Conservation (phyloP, 2,888 invertebrate genomes). For the Cephus sareptanus region DNA sequence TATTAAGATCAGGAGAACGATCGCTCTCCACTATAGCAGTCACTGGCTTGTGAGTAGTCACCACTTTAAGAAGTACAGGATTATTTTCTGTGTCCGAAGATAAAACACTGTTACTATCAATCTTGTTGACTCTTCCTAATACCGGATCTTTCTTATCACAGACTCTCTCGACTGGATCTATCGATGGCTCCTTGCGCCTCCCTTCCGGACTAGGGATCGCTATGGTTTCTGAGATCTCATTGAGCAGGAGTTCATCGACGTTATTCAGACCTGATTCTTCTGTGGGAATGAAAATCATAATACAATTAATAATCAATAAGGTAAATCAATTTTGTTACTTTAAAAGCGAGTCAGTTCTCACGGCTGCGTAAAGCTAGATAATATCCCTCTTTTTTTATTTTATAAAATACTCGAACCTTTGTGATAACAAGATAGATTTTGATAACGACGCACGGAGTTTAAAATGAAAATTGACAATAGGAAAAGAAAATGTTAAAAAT, state of each 20-base stretch:
- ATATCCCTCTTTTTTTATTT: background rate
- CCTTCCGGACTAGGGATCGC: background rate
- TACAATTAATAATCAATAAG: background rate
- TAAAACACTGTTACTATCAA: background rate
- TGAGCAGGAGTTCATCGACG: background rate
- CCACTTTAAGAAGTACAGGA: constrained; percentile 42
- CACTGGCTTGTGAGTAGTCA: constrained; percentile 42
- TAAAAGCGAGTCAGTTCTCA: background rate
- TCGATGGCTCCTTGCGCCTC: background rate
- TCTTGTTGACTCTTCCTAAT: background rate
- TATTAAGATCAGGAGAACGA: constrained; percentile 10
- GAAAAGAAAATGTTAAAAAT: background rate
- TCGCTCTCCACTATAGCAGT: constrained; percentile 43
- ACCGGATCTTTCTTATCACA: background rate
- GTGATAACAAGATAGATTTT: background rate
- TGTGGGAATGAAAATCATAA: background rate
- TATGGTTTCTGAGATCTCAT: background rate
- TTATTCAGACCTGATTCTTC: constrained; percentile 4
- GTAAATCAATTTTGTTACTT: background rate
- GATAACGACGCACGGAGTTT: background rate
- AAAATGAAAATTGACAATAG: background rate
- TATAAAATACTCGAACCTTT: background rate
- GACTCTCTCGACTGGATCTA: background rate
- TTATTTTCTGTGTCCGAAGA: constrained; percentile 38
- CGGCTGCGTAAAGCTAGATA: background rate